Evolutionary conservation across 2,797 vertebrate genomes (phyloP).

Genomic region (Pseudocheirus occidentalis): DNA sequence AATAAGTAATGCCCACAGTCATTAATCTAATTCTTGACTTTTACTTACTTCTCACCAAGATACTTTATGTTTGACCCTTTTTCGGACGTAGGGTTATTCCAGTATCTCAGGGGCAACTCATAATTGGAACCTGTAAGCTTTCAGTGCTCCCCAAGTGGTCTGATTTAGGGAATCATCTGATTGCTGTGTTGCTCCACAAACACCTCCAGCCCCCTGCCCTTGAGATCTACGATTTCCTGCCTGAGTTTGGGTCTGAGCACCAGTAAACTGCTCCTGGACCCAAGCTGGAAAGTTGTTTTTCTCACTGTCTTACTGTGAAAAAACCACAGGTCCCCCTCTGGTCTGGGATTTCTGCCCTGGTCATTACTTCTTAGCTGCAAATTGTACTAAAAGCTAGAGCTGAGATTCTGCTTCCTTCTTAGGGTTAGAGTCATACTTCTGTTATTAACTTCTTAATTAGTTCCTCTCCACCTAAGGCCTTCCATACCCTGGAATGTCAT

Average conservation of each 20-base stretch:
- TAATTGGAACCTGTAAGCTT: not conserved
- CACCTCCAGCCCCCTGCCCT: no score
- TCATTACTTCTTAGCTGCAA: not conserved
- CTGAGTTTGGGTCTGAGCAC: not conserved
- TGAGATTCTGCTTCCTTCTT: not conserved
- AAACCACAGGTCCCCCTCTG: not conserved
- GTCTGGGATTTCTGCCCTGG: not conserved
- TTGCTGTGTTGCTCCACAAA: not conserved
- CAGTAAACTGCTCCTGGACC: not conserved
- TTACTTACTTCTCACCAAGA: not conserved
- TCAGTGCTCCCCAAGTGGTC: not conserved
- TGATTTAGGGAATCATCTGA: not conserved
- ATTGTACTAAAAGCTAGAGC: not conserved
- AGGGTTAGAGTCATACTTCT: not conserved
- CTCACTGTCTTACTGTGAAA: not conserved
- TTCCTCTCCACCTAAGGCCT: not conserved
- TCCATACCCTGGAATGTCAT: not conserved
- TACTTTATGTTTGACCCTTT: not conserved
- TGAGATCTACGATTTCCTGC: not conserved
- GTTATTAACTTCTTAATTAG: not conserved
- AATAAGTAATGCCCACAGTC: not conserved
- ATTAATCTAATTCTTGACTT: not conserved
- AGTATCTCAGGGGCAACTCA: not conserved
- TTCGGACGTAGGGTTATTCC: not conserved
- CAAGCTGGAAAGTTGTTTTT: not conserved